These are phyloP conservation scores for Andrena marginata DNA, from an alignment of 2,888 invertebrate genomes.

Conservation along the genomic window DNA sequence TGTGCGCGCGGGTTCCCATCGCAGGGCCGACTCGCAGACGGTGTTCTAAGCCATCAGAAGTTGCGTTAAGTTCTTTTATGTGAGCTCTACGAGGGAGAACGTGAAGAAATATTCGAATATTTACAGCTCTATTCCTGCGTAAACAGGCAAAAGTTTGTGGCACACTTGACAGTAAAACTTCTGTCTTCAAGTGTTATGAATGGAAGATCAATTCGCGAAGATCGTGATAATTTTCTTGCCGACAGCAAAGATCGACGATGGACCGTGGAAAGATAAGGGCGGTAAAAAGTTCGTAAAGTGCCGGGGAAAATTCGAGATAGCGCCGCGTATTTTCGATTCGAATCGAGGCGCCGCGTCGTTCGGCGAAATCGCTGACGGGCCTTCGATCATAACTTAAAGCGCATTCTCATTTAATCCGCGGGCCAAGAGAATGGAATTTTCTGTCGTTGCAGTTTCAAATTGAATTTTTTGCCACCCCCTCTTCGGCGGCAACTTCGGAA, in stretches of 20 bases:
- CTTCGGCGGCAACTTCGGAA: constrained; percentile 13
- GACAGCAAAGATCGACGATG: background rate
- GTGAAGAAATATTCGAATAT: background rate
- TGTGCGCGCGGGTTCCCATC: background rate
- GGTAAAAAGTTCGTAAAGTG: background rate
- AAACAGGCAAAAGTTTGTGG: too few relatives aligned
- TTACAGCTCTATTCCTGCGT: too few relatives aligned
- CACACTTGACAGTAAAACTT: too few relatives aligned
- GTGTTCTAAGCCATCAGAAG: background rate
- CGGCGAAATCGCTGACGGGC: constrained; percentile 2
- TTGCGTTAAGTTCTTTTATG: background rate
- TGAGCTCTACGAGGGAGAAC: background rate
- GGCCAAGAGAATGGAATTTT: constrained; percentile 7
- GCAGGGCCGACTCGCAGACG: background rate
- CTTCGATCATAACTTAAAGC: constrained; percentile 13
- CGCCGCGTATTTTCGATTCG: background rate
- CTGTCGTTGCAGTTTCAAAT: constrained; percentile 32
- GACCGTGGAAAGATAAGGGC: background rate
- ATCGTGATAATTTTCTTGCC: too few relatives aligned
- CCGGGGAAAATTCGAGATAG: background rate
- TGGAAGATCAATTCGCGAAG: too few relatives aligned
- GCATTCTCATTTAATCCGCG: constrained; percentile 10
- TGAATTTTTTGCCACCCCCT: constrained; percentile 16
- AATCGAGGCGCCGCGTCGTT: background rate
- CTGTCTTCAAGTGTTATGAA: too few relatives aligned